Evolutionary conservation across 2,113 vertebrate genomes (phyloP).

Genomic region (Colossoma macropomum): DNA sequence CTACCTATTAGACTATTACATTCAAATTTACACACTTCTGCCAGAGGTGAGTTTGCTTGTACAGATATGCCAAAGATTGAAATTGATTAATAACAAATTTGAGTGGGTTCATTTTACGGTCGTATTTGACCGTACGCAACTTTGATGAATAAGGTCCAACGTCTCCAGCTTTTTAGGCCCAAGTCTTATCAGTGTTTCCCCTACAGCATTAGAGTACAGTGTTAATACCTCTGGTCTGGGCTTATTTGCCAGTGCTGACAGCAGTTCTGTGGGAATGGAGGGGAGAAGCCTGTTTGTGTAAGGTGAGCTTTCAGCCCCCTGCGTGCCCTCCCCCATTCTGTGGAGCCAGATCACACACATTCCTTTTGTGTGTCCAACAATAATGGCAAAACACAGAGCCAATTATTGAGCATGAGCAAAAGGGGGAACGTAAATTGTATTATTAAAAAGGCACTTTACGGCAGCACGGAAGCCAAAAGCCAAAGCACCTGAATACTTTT

Average conservation of each 20-base stretch:
- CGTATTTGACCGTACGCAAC: no score
- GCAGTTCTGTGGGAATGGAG: constrained; percentile 30
- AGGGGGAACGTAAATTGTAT: constrained; percentile 3
- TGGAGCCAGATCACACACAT: constrained; percentile 3
- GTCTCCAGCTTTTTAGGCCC: no score
- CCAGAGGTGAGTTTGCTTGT: no score
- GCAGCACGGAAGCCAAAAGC: background rate
- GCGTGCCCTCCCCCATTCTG: background rate
- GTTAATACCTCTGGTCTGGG: constrained; percentile 8
- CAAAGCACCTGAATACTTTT: background rate
- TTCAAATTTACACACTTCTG: no score
- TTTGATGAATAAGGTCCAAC: no score
- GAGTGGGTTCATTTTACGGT: no score
- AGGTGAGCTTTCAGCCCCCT: constrained; percentile 14
- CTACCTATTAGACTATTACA: no score
- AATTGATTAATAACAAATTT: no score
- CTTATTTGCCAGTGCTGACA: constrained; percentile 43
- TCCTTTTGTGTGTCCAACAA: constrained; percentile 26
- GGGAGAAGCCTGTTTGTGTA: constrained; percentile 28
- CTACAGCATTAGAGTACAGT: constrained; percentile 5
- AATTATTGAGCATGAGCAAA: background rate
- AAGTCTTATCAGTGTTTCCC: background rate
- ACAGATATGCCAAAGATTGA: no score
- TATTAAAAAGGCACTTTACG: constrained; percentile 29
- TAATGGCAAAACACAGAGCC: background rate